Percentiles rank a stretch among this genome's conserved stretches.
phyloP scores from a whole-genome alignment of 2,113 vertebrate genomes.

The Paraplagusia blochii region DNA sequence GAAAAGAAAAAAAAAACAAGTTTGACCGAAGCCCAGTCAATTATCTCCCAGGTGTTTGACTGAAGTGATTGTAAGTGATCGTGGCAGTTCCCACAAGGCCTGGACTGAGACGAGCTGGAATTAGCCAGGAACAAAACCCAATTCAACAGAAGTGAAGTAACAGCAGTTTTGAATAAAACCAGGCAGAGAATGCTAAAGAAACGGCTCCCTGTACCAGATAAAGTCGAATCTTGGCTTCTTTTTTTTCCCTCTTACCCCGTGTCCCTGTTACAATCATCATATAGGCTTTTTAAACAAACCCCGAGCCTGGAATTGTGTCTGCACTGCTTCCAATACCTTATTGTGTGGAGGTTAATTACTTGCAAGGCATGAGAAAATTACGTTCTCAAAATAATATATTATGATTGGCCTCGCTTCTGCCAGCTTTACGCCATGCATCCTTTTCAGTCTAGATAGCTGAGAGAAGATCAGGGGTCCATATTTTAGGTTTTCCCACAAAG shows the following conservation, averaged over 20 bases:
- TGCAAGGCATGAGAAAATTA: constrained; percentile 80
- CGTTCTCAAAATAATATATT: constrained; percentile 81
- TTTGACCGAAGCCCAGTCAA: constrained; percentile 77
- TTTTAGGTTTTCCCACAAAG: constrained; percentile 75
- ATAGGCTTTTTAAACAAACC: constrained; percentile 73
- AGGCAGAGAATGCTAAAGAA: constrained; percentile 67
- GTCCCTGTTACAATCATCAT: constrained; percentile 63
- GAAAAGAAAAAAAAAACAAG: constrained; percentile 57
- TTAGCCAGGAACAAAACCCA: constrained; percentile 77
- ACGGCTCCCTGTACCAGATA: constrained; percentile 70
- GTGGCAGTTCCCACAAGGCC: constrained; percentile 69
- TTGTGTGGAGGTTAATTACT: constrained; percentile 83
- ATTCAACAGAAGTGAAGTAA: constrained; percentile 80
- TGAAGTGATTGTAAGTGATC: constrained; percentile 77
- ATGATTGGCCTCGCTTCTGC: constrained; percentile 72
- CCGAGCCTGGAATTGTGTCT: constrained; percentile 72
- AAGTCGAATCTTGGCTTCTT: constrained; percentile 68
- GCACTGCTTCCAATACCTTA: constrained; percentile 76
- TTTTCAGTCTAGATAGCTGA: constrained; percentile 74
- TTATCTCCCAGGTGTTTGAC: constrained; percentile 80
- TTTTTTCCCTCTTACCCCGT: constrained; percentile 39
- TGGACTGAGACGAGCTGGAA: constrained; percentile 71
- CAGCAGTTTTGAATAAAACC: constrained; percentile 79
- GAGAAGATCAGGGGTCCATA: too few species aligned
- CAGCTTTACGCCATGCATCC: constrained; percentile 74